Conservation (phyloP, 2,888 invertebrate species). For the Allacma fusca region DNA sequence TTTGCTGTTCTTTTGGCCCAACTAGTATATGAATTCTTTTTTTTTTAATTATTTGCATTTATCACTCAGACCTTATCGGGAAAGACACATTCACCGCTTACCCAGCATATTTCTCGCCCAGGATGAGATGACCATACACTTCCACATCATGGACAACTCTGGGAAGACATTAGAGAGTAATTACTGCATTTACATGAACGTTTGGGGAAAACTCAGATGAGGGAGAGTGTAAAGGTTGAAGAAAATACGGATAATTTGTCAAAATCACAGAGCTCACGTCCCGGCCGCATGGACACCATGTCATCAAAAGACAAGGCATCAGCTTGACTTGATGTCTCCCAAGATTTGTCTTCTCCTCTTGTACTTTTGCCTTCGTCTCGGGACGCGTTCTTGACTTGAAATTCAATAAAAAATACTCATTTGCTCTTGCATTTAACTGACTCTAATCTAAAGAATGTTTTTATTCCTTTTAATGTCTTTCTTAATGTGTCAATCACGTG, state of each 20-base stretch:
- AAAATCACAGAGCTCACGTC: constrained; percentile 11
- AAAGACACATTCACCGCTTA: too few species aligned
- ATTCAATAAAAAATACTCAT: not conserved
- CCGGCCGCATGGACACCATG: not conserved
- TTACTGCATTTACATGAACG: too few species aligned
- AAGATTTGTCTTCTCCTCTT: too few species aligned
- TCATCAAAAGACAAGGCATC: too few species aligned
- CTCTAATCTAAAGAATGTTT: too few species aligned
- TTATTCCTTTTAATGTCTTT: too few species aligned
- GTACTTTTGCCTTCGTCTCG: not conserved
- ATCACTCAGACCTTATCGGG: not conserved
- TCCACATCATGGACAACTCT: too few species aligned
- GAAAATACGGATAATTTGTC: constrained; percentile 1
- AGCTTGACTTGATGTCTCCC: too few species aligned
- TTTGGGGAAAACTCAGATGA: too few species aligned
- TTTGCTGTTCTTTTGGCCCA: constrained; percentile 1
- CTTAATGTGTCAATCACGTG: not conserved
- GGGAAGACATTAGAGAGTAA: too few species aligned
- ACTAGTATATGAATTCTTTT: not conserved
- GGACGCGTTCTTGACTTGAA: not conserved
- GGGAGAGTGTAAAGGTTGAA: constrained; percentile 7
- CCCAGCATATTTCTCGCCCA: too few species aligned
- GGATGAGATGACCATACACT: too few species aligned
- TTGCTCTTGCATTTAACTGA: not conserved
- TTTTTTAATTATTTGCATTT: not conserved